Evolutionary conservation across 1,140 invertebrate genomes (phyloP), one percentile per base, ranked within the genome.

Genomic region (Probaryconus sp.): DNA sequence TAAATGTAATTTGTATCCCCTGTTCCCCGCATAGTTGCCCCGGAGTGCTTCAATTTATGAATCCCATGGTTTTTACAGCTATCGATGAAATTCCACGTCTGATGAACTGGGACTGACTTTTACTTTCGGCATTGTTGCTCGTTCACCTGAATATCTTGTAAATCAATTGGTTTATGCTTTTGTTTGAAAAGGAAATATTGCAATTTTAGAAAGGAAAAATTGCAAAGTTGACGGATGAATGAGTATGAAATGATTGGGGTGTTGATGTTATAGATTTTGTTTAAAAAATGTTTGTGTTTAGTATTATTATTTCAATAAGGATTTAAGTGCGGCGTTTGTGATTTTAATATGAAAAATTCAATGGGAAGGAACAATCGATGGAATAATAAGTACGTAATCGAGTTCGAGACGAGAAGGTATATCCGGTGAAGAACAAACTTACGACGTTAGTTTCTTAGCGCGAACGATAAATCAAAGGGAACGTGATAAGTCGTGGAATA

Each of bases 1-100:
- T 81, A 79, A 79, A 81, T 79, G 77, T 79, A 83, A 81, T 83
- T 83, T 81, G 79, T 81, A 81, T 80, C 78, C n/a, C n/a, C n/a
- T n/a, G n/a, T n/a, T 76, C 67, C 61, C n/a, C 18, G 31, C 7
- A 24, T 42, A 31, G 38, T 18, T 56, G 20, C 28, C 43, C 26
- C 9, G 10, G 13, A 37, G 33, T 7, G 26, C 20, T 14, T 65
- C 45, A 55, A 17, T 35, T 50, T 63, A 51, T 21, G 26, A 31
- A 35, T 24, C 2, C 24, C 30, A 17, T 17, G 55, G 14, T 60
- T 42, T n/a, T 61, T 42, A 11, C 26, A 7, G 2, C 18, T 47
- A 31, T 45, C 40, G 28, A 30, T 13, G 1, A 33, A 55, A 33
- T 43, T 43, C 43, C 43, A 38, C 17, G 40, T 26, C 33, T 38